Evolutionary conservation across 2,113 vertebrate genomes (phyloP), one percentile per base, ranked within the genome.

Genomic region (Urocynchramus pylzowi): DNA sequence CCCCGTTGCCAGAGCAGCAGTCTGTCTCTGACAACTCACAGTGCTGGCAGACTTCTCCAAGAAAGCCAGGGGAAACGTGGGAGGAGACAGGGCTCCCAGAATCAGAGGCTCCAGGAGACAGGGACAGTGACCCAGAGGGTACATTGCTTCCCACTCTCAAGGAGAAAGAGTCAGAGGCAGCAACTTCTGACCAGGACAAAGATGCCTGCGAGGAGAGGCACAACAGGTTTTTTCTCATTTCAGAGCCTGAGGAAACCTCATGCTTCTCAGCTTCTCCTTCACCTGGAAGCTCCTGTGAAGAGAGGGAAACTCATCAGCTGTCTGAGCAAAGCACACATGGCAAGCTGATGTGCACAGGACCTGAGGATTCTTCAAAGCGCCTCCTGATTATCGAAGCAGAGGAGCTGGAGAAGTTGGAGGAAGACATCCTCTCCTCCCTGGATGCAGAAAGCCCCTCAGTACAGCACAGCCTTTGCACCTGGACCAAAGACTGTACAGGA

Each of bases 81-180:
- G 11, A 67, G 26, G 10, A 67, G 7, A 10, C 19, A 54, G 21
- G 37, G 6, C 7, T 20, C 33, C 33, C 22, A 67, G 64, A 23
- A 22, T 16, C 2, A 22, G 6, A 42, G 16, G 24, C 16, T 65
- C 4, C 26, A 54, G 61, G 39, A 35, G 33, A 44, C 2, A 3
- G 7, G 5, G 19, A 53, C 31, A 53, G 11, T 0, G 7, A 64
- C 14, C 6, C 30, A 28, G 14, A 17, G 5, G 26, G 17, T 1
- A 1, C 4, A 3, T 27, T 0, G 1, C 35, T 63, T 52, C 16
- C 2, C 8, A 6, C 13, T 6, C 18, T 27, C 13, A 18, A 24
- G 24, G 68, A 13, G 8, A 9, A 27, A 28, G 23, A 74, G 41
- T 8, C 18, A 35, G 53, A 35, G 41, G 33, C 28, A 23, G 21